phyloP scores from a whole-genome alignment of 2,113 vertebrate genomes.

The Podiceps cristatus region DNA sequence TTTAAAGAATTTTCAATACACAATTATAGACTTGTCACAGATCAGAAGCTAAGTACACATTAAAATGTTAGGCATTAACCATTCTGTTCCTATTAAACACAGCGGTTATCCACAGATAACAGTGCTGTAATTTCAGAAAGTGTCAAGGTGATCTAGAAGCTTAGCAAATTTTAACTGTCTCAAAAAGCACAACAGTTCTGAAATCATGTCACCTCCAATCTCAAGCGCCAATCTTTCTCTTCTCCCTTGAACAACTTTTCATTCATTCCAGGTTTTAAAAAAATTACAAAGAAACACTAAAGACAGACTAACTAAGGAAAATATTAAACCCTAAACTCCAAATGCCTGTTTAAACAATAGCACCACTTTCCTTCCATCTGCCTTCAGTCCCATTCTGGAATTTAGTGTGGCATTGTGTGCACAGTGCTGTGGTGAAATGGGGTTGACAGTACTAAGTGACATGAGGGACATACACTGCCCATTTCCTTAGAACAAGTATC shows the following conservation, averaged over 20 bases:
- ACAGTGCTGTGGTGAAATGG: not conserved
- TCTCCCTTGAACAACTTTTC: not conserved
- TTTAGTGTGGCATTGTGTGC: not conserved
- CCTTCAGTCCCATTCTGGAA: not conserved
- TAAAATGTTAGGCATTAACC: not conserved
- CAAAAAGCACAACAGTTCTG: not conserved
- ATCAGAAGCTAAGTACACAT: slow-evolving; percentile 21
- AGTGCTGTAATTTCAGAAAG: not conserved
- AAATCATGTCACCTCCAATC: accelerated
- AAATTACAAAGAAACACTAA: not conserved
- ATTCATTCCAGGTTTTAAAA: not conserved
- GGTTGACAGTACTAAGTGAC: not conserved
- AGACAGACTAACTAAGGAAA: not conserved
- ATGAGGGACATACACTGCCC: not conserved
- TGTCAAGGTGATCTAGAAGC: not conserved
- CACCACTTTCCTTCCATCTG: not conserved
- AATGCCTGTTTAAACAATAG: not conserved
- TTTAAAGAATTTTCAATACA: not conserved
- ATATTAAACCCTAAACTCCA: not conserved
- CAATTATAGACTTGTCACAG: not conserved
- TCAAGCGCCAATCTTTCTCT: not conserved
- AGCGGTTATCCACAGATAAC: not conserved
- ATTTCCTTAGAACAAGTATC: not conserved
- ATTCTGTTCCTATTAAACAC: not conserved
- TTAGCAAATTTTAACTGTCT: not conserved